phyloP scores from a whole-genome alignment of 2,797 vertebrate species.

The Sebastes steindachneri region DNA sequence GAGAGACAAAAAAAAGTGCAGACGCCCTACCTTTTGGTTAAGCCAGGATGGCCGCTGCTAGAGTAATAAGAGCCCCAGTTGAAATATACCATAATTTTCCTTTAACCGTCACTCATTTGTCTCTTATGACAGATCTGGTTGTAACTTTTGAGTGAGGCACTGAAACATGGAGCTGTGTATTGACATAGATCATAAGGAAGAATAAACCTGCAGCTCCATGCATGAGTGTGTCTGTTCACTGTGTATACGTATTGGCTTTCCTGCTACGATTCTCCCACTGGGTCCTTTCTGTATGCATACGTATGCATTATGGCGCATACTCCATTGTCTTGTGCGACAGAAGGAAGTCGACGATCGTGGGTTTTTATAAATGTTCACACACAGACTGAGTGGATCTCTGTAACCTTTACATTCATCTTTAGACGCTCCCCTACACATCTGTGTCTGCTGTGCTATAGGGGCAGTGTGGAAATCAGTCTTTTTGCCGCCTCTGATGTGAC shows the following conservation, averaged over 20 bases:
- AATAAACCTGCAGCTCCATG: not conserved
- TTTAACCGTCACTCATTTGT: not conserved
- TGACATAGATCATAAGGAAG: not conserved
- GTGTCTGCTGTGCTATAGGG: not conserved
- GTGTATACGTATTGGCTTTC: not conserved
- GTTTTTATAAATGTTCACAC: conserved; percentile 1
- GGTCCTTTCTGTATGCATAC: not conserved
- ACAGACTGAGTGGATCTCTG: not conserved
- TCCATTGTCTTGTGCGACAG: too few species aligned
- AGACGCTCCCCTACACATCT: not conserved
- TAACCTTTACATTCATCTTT: not conserved
- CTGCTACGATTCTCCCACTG: not conserved
- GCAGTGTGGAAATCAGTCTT: not conserved
- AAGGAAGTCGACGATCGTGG: too few species aligned
- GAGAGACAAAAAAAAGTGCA: too few species aligned
- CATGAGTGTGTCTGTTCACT: not conserved
- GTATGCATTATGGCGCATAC: not conserved
- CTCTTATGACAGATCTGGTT: not conserved
- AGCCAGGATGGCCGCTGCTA: not conserved
- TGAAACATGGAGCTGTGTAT: not conserved
- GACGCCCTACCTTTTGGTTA: too few species aligned
- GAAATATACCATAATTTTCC: not conserved
- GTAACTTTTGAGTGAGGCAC: not conserved
- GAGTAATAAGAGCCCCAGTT: not conserved
- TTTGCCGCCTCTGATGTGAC: not conserved